phyloP scores from a whole-genome alignment of 2,888 invertebrate genomes.

The Phalera bucephala region DNA sequence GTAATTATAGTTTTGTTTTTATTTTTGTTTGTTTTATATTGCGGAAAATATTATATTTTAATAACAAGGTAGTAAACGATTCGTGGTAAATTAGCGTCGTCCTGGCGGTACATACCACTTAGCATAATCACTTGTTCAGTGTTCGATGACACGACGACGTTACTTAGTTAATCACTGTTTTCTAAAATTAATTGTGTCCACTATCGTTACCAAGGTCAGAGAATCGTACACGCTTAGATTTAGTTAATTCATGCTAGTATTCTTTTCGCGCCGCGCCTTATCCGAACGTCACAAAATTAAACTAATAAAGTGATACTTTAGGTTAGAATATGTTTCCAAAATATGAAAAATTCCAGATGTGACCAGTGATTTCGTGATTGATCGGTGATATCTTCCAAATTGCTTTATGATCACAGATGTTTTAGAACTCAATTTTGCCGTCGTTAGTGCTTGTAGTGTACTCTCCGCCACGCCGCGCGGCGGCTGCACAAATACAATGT shows the following conservation, averaged over 20 bases:
- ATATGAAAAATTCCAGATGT: constrained; percentile 5
- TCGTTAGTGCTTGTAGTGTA: constrained; percentile 35
- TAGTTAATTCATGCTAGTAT: constrained; percentile 20
- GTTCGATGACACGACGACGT: neutral
- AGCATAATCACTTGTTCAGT: constrained; percentile 10
- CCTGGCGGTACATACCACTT: constrained; percentile 19
- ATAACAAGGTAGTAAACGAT: constrained; percentile 34
- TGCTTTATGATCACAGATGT: constrained; percentile 16
- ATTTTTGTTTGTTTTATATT: constrained; percentile 42
- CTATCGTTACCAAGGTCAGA: constrained; percentile 39
- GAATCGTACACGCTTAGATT: constrained; percentile 22
- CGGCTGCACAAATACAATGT: constrained; percentile 73
- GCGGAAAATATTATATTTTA: constrained; percentile 51
- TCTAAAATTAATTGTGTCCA: constrained; percentile 17
- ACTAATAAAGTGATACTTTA: neutral
- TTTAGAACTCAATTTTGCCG: constrained; percentile 24
- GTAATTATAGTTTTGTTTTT: constrained; percentile 55
- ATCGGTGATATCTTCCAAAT: constrained; percentile 27
- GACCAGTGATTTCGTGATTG: constrained; percentile 24
- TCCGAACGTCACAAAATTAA: constrained; percentile 20
- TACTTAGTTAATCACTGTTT: constrained; percentile 1
- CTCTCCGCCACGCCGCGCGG: constrained; percentile 27
- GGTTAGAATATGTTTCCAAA: neutral
- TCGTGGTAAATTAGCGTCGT: constrained; percentile 28
- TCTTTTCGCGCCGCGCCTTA: constrained; percentile 17